Conservation (phyloP, 2,797 vertebrate species). For the Xenops minutus region DNA sequence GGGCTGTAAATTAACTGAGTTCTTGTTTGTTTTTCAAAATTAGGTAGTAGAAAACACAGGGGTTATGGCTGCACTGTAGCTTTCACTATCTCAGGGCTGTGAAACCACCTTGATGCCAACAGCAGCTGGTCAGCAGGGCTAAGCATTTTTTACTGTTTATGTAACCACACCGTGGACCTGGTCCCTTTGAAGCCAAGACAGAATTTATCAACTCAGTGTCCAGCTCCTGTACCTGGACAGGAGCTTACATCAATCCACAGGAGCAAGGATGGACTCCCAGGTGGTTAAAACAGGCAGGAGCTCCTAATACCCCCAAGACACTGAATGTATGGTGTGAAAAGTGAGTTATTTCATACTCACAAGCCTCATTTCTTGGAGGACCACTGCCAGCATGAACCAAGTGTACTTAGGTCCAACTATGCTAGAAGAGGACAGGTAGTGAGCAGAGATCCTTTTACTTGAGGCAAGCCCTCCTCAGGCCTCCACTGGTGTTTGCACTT, state of each 20-base stretch:
- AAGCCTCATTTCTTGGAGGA: neutral
- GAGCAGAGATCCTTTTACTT: neutral
- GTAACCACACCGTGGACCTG: neutral
- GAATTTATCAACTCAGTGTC: neutral
- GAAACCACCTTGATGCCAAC: neutral
- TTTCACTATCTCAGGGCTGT: neutral
- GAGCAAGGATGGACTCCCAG: neutral
- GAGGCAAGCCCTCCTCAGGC: neutral
- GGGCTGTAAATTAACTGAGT: neutral
- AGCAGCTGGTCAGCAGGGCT: neutral
- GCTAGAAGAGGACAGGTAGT: neutral
- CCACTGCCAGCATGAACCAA: neutral
- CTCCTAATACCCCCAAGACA: neutral
- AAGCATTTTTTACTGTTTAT: neutral
- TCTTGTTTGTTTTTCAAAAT: neutral
- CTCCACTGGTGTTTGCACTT: neutral
- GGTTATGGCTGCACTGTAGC: neutral
- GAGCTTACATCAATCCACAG: neutral
- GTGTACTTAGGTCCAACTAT: fast-evolving
- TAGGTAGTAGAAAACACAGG: neutral
- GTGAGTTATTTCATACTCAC: neutral
- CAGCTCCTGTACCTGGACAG: neutral
- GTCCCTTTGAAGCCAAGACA: neutral
- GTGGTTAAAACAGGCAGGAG: too few species aligned
- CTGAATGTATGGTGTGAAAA: fast-evolving